Conservation (phyloP, 2,888 invertebrate species). For the Melanchra persicariae region DNA sequence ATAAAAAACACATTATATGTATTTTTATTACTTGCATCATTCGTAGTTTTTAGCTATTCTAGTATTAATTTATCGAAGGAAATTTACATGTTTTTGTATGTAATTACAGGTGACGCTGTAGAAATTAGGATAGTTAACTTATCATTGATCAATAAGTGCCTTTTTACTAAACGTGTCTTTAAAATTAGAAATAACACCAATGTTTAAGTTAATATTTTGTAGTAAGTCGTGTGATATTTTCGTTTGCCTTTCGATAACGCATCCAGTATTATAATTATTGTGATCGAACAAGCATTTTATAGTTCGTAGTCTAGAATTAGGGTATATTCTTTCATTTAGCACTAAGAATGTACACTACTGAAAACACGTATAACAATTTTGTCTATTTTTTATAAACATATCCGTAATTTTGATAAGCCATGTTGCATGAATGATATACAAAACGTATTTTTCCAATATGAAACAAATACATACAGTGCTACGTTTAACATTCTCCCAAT, state of each 20-base stretch:
- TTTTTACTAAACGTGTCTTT: constrained; percentile 67
- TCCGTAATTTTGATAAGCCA: constrained; percentile 52
- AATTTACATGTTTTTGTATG: constrained; percentile 10
- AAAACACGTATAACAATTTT: constrained; percentile 35
- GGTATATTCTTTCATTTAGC: constrained; percentile 38
- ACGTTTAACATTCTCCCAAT: neutral
- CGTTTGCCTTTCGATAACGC: constrained; percentile 74
- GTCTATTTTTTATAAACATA: constrained; percentile 63
- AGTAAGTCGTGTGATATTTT: constrained; percentile 76
- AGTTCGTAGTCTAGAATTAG: constrained; percentile 40
- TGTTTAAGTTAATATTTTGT: constrained; percentile 44
- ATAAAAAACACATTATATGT: constrained; percentile 17
- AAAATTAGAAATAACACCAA: constrained; percentile 52
- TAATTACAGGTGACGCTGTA: constrained; percentile 28
- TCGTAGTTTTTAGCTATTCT: constrained; percentile 7
- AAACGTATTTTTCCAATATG: constrained; percentile 40
- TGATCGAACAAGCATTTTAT: constrained; percentile 65
- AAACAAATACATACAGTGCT: constrained; percentile 1
- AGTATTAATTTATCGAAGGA: constrained; percentile 13
- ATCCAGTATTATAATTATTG: constrained; percentile 82
- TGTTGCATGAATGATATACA: constrained; percentile 25
- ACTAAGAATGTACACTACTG: constrained; percentile 27
- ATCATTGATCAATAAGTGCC: constrained; percentile 64
- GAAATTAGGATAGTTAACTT: constrained; percentile 11
- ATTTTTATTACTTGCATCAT: constrained; percentile 4